Percentiles rank a stretch among this genome's conserved stretches.
These are phyloP conservation scores for Gadopsis marmoratus DNA, from an alignment of 2,797 vertebrate species.

Conservation along the genomic window DNA sequence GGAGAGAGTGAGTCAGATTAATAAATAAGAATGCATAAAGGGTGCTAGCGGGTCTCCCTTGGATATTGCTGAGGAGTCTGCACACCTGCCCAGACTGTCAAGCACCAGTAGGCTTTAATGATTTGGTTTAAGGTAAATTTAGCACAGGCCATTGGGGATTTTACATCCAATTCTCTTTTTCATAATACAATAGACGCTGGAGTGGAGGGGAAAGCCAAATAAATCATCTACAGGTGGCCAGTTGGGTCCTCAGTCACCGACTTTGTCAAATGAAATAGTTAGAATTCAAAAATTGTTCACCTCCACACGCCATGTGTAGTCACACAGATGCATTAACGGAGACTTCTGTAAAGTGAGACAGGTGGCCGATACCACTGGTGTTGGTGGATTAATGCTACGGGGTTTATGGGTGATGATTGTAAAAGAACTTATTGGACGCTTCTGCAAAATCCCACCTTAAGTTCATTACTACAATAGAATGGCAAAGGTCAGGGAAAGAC, in stretches of 20 bases:
- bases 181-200: conserved; percentile 76
- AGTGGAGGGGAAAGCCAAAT: conserved; percentile 68
- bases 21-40: conserved; percentile 82
- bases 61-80: conserved; percentile 75
- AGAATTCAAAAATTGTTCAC: conserved; percentile 51
- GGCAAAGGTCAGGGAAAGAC: background rate
- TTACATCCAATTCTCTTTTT: conserved; percentile 81
- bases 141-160: conserved; percentile 78
- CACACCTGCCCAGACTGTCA: conserved; percentile 82
- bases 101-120: conserved; percentile 84
- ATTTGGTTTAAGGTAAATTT: conserved; percentile 87
- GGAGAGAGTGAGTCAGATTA: conserved; percentile 69
- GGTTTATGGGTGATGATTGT: background rate
- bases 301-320: background rate
- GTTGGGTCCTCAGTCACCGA: conserved; percentile 60
- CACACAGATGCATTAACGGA: conserved; percentile 33
- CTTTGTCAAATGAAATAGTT: conserved; percentile 78
- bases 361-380: background rate
- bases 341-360: background rate
- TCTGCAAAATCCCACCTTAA: background rate
- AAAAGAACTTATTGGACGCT: background rate
- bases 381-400: background rate
- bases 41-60: conserved; percentile 66
- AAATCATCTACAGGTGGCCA: conserved; percentile 78
- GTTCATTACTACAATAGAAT: background rate